Evolutionary conservation across 1,140 invertebrate species (phyloP), one percentile per base, ranked within the genome.

Genomic region (Metopolophium dirhodum): DNA sequence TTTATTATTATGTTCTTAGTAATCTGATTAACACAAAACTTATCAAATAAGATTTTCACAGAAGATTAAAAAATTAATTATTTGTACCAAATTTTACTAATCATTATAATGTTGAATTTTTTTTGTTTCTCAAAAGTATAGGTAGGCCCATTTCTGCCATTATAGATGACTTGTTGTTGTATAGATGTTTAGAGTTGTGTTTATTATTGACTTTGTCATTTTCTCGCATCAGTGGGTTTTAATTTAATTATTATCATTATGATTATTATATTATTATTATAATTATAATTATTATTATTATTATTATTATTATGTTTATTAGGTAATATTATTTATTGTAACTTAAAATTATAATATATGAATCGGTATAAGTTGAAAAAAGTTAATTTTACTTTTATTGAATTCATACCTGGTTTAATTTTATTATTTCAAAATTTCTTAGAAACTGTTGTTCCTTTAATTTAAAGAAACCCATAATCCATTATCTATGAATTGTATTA

Each of bases 171-270:
- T 93, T 93, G 91, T 93, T 92, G 77, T 92, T 93, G 91, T 93
- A 93, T 93, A 93, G 91, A 86, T 93, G 91, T 93, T 93, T 86
- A 93, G 91, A 86, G 47, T 93, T 93, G 91, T 93, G 91, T 92
- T 92, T 86, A 93, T 93, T 57, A 41, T 82, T 45, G 54, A 68
- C 35, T 54, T 93, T 77, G 61, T 77, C 61, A 54, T 54, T 83
- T 91, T 49, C 77, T 49, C 49, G 14, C 82, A 7, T 9, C n/a
- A 82, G 91, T 83, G 82, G 82, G 82, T 85, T 92, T 51, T 93
- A 54, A 86, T 86, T 85, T 86, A 86, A 93, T 93, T 30, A 93
- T 92, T 89, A 89, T 89, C n/a, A 89, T 89, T 89, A 54, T 89
- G 18, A 89, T 89, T 85, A 54, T 92, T 82, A 91, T 47, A 47